Percentiles rank a stretch among this genome's conserved stretches.
These are phyloP conservation scores for Athalia rosae DNA, from an alignment of 2,888 invertebrate genomes.

Conservation along the genomic window DNA sequence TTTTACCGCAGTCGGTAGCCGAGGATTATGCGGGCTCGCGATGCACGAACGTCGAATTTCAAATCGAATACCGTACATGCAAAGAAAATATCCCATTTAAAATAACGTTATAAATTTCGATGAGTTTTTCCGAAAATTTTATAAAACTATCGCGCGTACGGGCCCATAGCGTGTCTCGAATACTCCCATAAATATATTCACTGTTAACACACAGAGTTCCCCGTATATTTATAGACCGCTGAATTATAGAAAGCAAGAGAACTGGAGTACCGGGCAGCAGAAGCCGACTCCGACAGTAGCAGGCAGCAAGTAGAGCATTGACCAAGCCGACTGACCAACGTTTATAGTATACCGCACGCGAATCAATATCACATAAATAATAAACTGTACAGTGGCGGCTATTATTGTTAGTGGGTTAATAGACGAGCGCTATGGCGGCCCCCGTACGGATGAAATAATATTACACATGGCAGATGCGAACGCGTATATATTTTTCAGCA, in stretches of 20 bases:
- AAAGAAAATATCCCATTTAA: neutral
- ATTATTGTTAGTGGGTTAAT: constrained; percentile 42
- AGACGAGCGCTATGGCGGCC: constrained; percentile 9
- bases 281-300: neutral
- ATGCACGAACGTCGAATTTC: neutral
- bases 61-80: neutral
- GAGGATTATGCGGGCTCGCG: neutral
- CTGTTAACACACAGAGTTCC: neutral
- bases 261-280: neutral
- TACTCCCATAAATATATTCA: neutral
- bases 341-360: neutral
- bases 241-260: constrained; percentile 31
- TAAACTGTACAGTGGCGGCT: constrained; percentile 30
- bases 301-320: constrained; percentile 40
- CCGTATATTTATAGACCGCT: neutral
- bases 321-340: constrained; percentile 34
- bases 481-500: neutral
- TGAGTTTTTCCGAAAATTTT: neutral
- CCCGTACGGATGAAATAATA: neutral
- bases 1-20: constrained; percentile 5
- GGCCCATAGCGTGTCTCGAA: neutral
- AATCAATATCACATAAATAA: constrained; percentile 43
- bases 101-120: neutral
- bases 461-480: no score
- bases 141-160: neutral